Conservation (phyloP, 2,888 invertebrate species). For the Hemaris fuciformis region DNA sequence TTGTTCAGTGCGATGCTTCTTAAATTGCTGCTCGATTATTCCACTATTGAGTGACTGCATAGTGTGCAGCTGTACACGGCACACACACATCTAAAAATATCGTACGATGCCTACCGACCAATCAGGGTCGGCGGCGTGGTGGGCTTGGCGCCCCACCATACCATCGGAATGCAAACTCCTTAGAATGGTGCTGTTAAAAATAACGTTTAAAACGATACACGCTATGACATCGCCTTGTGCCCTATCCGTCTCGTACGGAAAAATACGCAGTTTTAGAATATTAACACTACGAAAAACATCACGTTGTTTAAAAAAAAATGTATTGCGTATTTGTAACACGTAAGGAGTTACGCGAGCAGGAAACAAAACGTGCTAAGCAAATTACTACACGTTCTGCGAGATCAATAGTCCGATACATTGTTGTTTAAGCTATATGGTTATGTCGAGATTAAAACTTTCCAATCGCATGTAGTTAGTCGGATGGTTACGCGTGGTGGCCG, state of each 20-base stretch:
- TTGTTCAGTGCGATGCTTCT: slow-evolving; percentile 51
- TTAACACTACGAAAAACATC: neutral
- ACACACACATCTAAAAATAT: slow-evolving; percentile 66
- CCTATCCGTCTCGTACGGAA: neutral
- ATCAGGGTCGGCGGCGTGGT: slow-evolving; percentile 58
- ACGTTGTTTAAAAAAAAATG: neutral
- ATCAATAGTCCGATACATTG: neutral
- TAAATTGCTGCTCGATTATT: slow-evolving; percentile 69
- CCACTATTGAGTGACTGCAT: slow-evolving; percentile 57
- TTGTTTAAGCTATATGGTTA: neutral
- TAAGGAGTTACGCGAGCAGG: neutral
- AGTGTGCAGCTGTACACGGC: slow-evolving; percentile 41
- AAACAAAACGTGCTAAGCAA: neutral
- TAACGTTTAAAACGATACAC: slow-evolving; percentile 68
- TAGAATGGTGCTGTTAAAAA: slow-evolving; percentile 76
- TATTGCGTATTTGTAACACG: neutral
- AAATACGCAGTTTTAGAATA: neutral
- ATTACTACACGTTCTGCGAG: neutral
- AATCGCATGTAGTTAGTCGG: neutral
- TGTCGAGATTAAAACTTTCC: neutral
- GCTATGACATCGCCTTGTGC: slow-evolving; percentile 43
- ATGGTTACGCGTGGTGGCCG: slow-evolving; percentile 50
- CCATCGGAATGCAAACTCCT: slow-evolving; percentile 69
- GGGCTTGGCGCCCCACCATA: slow-evolving; percentile 78
- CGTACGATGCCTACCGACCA: slow-evolving; percentile 73